phyloP scores from a whole-genome alignment of 2,797 vertebrate genomes.

The Valencia hispanica region DNA sequence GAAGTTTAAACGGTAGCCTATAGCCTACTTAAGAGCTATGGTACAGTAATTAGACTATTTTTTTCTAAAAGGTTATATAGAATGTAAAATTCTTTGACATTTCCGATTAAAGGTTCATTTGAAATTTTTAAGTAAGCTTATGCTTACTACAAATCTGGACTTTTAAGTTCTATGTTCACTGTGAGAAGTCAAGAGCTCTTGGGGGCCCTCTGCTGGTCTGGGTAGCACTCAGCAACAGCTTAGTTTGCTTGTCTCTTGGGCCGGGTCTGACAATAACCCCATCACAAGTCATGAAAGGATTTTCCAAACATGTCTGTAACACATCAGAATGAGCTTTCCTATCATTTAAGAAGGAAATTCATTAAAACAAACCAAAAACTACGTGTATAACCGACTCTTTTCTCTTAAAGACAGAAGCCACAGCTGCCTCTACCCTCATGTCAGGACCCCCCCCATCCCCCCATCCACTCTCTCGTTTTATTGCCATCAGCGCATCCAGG shows the following conservation, averaged over 20 bases:
- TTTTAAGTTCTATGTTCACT: neutral
- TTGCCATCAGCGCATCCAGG: conserved; percentile 23
- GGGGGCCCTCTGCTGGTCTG: conserved; percentile 1
- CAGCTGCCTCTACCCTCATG: conserved; percentile 16
- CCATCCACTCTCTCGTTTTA: neutral
- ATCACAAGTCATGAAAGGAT: neutral
- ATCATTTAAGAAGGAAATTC: neutral
- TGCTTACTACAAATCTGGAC: neutral
- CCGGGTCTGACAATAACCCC: neutral
- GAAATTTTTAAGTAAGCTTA: neutral
- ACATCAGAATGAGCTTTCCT: neutral
- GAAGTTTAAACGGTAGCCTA: neutral
- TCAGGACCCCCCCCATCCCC: conserved; percentile 3
- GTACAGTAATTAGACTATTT: too few species aligned
- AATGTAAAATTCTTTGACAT: neutral
- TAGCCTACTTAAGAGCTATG: neutral
- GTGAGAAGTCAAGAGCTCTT: neutral
- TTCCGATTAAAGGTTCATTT: neutral
- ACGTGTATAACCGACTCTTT: neutral
- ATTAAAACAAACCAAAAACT: conserved; percentile 10
- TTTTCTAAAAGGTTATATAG: neutral
- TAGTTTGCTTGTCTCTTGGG: neutral
- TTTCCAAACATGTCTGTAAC: neutral
- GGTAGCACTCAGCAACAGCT: neutral
- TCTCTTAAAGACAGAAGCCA: neutral